Percentiles rank a stretch among this genome's conserved stretches.
Conservation (phyloP, 1,140 invertebrate species). For the Dendroctonus ponderosae region DNA sequence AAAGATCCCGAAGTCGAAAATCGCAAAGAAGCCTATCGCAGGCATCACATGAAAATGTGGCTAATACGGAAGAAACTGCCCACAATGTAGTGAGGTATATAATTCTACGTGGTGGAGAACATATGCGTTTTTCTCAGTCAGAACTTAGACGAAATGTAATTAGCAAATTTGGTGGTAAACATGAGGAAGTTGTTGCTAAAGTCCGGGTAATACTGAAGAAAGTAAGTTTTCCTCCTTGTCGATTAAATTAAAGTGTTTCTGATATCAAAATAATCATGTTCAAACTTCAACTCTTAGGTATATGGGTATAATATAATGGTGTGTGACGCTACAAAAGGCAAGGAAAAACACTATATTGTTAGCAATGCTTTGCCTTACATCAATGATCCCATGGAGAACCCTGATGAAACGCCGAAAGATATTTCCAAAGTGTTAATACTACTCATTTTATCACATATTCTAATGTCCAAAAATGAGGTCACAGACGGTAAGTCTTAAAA, state of each 20-base stretch:
- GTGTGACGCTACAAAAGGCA: slow-evolving; percentile 30
- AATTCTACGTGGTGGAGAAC: slow-evolving; percentile 35
- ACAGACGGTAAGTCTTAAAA: slow-evolving; percentile 38
- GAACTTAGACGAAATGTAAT: slow-evolving; percentile 40
- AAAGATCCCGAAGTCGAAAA: neutral
- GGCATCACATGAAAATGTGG: slow-evolving; percentile 9
- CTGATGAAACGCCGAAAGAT: slow-evolving; percentile 33
- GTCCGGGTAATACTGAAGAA: slow-evolving; percentile 34
- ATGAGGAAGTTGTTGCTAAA: slow-evolving; percentile 37
- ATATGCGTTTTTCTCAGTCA: slow-evolving; percentile 33
- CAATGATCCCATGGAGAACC: slow-evolving; percentile 28
- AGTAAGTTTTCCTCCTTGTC: slow-evolving; percentile 23
- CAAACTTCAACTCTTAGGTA: slow-evolving; percentile 34
- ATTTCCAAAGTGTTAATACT: slow-evolving; percentile 39
- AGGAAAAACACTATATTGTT: slow-evolving; percentile 37
- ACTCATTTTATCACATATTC: slow-evolving; percentile 42
- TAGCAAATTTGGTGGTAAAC: slow-evolving; percentile 26
- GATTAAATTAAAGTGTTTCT: slow-evolving; percentile 2
- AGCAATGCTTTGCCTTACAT: slow-evolving; percentile 36
- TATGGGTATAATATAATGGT: slow-evolving; percentile 43
- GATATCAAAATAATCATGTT: slow-evolving; percentile 10
- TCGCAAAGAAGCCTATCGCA: no score
- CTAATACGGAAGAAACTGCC: slow-evolving; percentile 30
- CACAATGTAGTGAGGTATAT: slow-evolving; percentile 41
- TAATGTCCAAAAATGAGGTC: slow-evolving; percentile 39